phyloP scores from a whole-genome alignment of 2,113 vertebrate species.

The Oxyura jamaicensis region DNA sequence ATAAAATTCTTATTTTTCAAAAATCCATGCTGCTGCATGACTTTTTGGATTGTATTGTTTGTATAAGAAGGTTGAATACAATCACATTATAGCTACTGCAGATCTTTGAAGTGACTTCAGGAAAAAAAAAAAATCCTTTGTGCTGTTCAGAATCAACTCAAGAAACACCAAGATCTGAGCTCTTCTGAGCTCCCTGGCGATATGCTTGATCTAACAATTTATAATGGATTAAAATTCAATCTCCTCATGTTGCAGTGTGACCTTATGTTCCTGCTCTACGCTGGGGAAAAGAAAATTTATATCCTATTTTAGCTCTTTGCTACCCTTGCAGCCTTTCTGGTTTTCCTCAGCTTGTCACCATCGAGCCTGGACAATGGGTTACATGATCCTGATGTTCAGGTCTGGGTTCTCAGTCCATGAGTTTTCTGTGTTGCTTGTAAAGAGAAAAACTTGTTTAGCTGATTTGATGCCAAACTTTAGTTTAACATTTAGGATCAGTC shows the following conservation, averaged over 20 bases:
- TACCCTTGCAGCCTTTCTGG: neutral
- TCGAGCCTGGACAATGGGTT: fast-evolving
- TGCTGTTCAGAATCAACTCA: neutral
- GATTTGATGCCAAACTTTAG: neutral
- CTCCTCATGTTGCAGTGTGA: neutral
- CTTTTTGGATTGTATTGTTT: neutral
- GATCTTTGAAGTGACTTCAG: neutral
- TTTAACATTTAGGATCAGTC: neutral
- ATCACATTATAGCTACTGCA: neutral
- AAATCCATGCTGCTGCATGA: neutral
- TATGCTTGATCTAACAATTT: neutral
- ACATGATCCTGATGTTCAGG: neutral
- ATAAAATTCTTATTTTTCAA: neutral
- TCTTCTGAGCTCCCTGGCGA: neutral
- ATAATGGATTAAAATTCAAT: neutral
- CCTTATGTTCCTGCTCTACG: neutral
- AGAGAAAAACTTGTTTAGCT: neutral
- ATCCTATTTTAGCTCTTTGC: neutral
- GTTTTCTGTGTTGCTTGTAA: neutral
- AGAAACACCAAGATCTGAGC: neutral
- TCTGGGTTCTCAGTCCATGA: neutral
- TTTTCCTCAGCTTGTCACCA: neutral
- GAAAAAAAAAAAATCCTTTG: neutral
- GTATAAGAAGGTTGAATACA: neutral
- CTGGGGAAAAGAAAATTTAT: neutral